Conservation (phyloP, 1,140 invertebrate species). For the Rhyzopertha dominica region DNA sequence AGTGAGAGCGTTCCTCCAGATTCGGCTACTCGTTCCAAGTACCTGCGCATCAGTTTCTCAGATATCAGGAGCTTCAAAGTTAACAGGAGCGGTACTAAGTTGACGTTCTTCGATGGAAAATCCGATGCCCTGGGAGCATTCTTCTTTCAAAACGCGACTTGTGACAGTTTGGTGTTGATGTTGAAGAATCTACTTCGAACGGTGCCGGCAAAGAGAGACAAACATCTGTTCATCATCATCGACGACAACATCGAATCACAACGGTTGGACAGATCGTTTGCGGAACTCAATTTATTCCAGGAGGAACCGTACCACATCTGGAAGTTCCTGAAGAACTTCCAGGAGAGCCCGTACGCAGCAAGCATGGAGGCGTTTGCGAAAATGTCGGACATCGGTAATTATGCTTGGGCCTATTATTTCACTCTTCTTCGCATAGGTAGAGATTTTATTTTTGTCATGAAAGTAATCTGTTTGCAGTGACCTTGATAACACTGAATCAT, state of each 20-base stretch:
- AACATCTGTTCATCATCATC: conserved; percentile 63
- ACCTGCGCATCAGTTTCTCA: conserved; percentile 59
- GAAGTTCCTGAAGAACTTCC: conserved; percentile 67
- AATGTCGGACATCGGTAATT: conserved; percentile 64
- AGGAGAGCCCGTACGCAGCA: conserved; percentile 71
- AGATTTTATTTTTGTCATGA: too few relatives aligned
- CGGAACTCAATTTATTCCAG: conserved; percentile 75
- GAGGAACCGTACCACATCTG: conserved; percentile 63
- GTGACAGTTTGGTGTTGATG: conserved; percentile 67
- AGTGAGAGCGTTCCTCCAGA: conserved; percentile 48
- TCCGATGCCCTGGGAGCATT: conserved; percentile 70
- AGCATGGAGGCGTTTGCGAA: conserved; percentile 79
- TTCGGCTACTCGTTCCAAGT: conserved; percentile 39
- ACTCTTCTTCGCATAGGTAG: too few relatives aligned
- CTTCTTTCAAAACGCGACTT: conserved; percentile 82
- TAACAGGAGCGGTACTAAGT: conserved; percentile 60
- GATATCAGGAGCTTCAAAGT: conserved; percentile 65
- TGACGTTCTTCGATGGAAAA: conserved; percentile 68
- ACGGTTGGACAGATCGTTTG: conserved; percentile 74
- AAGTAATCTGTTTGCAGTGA: too few relatives aligned
- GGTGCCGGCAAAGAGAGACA: conserved; percentile 63
- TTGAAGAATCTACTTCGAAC: conserved; percentile 58
- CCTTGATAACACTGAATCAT: too few relatives aligned
- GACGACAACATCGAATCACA: conserved; percentile 60
- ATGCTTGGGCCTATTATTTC: too few relatives aligned